Evolutionary conservation across 2,888 invertebrate genomes (phyloP), one percentile per base, ranked within the genome.

Genomic region (Apodemia duryi): DNA sequence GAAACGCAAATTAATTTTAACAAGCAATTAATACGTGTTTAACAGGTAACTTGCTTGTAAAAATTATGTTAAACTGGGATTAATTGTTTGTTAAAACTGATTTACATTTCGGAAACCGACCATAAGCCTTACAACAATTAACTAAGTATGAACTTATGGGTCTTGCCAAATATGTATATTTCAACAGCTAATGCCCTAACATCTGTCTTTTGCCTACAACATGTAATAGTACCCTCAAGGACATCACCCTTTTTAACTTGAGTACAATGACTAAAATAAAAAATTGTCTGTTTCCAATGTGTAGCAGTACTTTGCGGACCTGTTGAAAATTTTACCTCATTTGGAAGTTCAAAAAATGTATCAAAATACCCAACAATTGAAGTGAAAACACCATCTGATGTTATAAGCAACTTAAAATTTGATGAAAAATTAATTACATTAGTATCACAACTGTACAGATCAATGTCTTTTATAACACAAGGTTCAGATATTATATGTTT

Each of bases 251-350:
- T 86, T 70, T 94, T 94, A 0, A 97, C 94, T 62, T 93, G 82
- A 62, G 96, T 93, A 46, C 96, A 94, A 72, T 96, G 93, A 69
- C 94, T 95, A 13, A 98, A 91, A 77, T 96, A 96, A 83, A 98
- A 97, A 1, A 98, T 93, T 0, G 98, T 98, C 84, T 98, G 98
- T 80, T 98, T 97, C 98, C 98, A 98, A 91, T 98, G 98, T 0
- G 98, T 98, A 32, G 94, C 91, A 0, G 93, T 92, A 0, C 92
- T 87, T 52, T 93, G 88, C 3, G 98, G 98, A 1, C 96, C 95
- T 0, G 98, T 98, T 63, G 96, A 95, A 75, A 98, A 95, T 4
- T 91, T 85, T 6, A 97, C 92, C 13, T 93, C 85, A 72, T 94
- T 93, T 1, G 94, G 93, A 65, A 96, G 85, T 77, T 96, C 95